Evolutionary conservation across 2,113 vertebrate species (phyloP).

Genomic region (Thunnus thynnus): DNA sequence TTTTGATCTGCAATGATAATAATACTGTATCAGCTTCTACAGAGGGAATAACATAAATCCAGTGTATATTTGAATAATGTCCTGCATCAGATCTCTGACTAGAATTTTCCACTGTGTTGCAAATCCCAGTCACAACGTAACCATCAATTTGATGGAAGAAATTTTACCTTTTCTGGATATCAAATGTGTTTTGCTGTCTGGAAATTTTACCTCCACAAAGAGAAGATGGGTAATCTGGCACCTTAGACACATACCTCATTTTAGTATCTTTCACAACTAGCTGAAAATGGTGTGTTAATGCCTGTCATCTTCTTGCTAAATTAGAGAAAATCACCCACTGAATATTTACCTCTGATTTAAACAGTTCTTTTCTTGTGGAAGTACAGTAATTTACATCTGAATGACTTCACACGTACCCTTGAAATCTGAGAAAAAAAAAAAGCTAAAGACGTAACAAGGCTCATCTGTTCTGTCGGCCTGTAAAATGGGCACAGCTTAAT

Average conservation of each 20-base stretch:
- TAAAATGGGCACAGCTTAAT: conserved; percentile 48
- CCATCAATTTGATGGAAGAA: not conserved
- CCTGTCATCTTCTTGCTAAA: conserved; percentile 23
- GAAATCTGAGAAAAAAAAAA: conserved; percentile 16
- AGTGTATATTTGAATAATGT: not conserved
- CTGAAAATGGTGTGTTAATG: conserved; percentile 7
- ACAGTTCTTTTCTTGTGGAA: not conserved
- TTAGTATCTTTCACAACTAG: conserved; percentile 24
- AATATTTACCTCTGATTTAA: conserved; percentile 22
- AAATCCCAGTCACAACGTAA: not conserved
- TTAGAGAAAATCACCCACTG: conserved; percentile 34
- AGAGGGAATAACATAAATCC: conserved; percentile 9
- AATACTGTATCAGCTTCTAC: not conserved
- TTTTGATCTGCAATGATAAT: not conserved
- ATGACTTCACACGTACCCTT: conserved; percentile 12
- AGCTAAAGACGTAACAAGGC: conserved; percentile 29
- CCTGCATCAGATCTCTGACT: not conserved
- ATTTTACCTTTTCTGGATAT: conserved; percentile 12
- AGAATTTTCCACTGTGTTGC: not conserved
- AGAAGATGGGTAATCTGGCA: not conserved
- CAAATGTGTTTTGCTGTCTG: conserved; percentile 1
- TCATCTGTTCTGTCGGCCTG: conserved; percentile 36
- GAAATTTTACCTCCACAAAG: not conserved
- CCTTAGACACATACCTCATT: not conserved
- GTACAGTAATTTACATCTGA: conserved; percentile 43